Base-by-base conservation (phyloP, 2,113 vertebrate genomes). In the Kobus ellipsiprymnus region DNA sequence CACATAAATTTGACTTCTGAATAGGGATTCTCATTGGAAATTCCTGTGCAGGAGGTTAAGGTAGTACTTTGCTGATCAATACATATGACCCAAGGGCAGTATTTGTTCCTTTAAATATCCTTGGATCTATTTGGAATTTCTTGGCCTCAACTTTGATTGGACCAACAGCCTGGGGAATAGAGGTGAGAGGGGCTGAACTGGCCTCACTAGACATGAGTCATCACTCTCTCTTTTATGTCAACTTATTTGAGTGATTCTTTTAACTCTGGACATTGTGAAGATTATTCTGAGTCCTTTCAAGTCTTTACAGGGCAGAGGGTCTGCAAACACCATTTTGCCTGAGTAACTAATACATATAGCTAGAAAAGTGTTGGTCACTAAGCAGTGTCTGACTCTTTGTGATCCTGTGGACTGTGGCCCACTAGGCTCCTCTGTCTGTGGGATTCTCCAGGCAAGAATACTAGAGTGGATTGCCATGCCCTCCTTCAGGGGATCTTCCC, bases 1-100 rank as follows among this genome's bases (percentile, higher is more conserved):
- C 78, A 80, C 60, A 52, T 64, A 33, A 23, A 89, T 88, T 59
- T 98, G 60, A 97, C 71, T 97, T 95, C 55, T 84, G 52, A 97
- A 50, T 91, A 81, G 7, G 96, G 78, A 92, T 81, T 89, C 46
- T 97, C 82, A 40, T 2, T 12, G 57, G 95, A 91, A 96, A 91
- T 94, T 64, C 88, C 77, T 67, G 83, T 50, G 19, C 46, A 81
- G 13, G 50, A 96, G 77, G 85, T 81, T 87, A 93, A 94, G 83
- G 54, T 91, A 46, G 87, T 95, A 74, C 25, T 52, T 25, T 48
- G 59, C 14, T 80, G 52, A 93, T 97, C 67, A 54, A 81, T 97
- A 86, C 30, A 59, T 50, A 60, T 46, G 71, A 91, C 60, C 33
- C 36, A 91, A 81, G 78, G 71, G 71, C 30, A 93, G 40, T 71